Evolutionary conservation across 2,797 vertebrate genomes (phyloP), one percentile per base, ranked within the genome.

Genomic region (Rhynchotus rufescens): DNA sequence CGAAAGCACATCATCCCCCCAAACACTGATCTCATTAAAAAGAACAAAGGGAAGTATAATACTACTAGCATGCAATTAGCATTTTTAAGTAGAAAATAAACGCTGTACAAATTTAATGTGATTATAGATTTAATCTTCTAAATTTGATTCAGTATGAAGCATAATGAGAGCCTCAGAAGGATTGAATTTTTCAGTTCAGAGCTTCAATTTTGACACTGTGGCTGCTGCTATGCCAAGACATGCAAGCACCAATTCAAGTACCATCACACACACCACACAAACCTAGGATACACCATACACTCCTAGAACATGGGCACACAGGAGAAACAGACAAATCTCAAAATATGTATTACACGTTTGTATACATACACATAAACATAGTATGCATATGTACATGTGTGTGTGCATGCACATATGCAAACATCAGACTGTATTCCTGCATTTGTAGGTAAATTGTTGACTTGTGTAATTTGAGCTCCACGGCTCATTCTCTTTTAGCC

Each of bases 321-420:
- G 45, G 86, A 76, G 15, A 67, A 79, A 42, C 3, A 34, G 12
- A 12, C 4, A 13, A 9, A 7, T 10, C 2, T 52, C n/a, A 52
- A 52, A 52, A 42, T 6, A 22, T 9, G 36, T 15, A 26, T 14
- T 52, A 7, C 30, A 42, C 7, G 6, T 28, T 26, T 49, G 13
- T 11, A 26, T 2, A 44, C 1, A 54, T 1, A 59, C 4, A 15
- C 2, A 56, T 4, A 49, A 6, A 47, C 15, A 47, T 47, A 47
- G 45, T 22, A 47, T 19, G 11, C 45, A 47, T 11, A 47, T 23
- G 47, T 49, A 49, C 47, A 23, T 3, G 7, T 2, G 22, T 7
- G 11, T 22, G 25, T 42, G 11, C 30, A 49, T 4, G 36, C 4
- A n/a, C 19, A 8, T 16, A 51, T 28, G 6, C 32, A 22, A 64